These are phyloP conservation scores for Agelas oroides DNA, from an alignment of 37 sponge, comb jelly and placozoan genomes.

Conservation along the genomic window DNA sequence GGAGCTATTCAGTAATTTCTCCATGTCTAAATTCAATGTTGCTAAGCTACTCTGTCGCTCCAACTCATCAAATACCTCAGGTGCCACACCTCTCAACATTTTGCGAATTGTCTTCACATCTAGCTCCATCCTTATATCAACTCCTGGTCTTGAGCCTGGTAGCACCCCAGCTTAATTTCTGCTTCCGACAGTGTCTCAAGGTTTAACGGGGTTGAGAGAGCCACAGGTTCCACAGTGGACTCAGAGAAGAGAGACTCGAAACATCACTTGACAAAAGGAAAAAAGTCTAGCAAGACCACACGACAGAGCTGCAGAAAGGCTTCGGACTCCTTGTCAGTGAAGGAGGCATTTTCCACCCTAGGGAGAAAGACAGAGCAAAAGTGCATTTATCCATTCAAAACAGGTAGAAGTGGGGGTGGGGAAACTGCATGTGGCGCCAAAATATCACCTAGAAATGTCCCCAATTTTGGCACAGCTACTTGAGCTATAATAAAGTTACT, in stretches of 20 bases:
- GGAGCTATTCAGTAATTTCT: no score
- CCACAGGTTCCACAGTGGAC: conserved; percentile 19
- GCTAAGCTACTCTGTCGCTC: conserved; percentile 5
- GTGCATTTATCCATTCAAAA: no score
- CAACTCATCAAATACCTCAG: conserved; percentile 59
- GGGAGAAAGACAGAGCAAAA: no score
- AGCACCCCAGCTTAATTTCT: neutral
- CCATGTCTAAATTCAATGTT: no score
- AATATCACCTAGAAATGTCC: no score
- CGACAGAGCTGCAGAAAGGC: conserved; percentile 53
- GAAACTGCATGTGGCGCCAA: no score
- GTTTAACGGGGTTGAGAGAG: conserved; percentile 30
- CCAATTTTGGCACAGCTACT: no score
- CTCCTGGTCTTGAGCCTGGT: neutral
- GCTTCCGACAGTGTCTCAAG: neutral
- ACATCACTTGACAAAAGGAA: conserved; percentile 47
- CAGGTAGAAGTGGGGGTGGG: no score
- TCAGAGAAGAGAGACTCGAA: conserved; percentile 54
- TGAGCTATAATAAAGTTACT: no score
- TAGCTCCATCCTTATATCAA: conserved; percentile 29
- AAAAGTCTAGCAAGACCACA: conserved; percentile 46
- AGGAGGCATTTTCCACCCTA: conserved; percentile 65
- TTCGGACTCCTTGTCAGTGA: conserved; percentile 51
- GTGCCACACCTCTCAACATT: conserved; percentile 28
- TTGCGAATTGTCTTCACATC: conserved; percentile 23